These are phyloP conservation scores for Gasterosteus aculeatus DNA, from an alignment of 2,113 vertebrate genomes.

Conservation along the genomic window DNA sequence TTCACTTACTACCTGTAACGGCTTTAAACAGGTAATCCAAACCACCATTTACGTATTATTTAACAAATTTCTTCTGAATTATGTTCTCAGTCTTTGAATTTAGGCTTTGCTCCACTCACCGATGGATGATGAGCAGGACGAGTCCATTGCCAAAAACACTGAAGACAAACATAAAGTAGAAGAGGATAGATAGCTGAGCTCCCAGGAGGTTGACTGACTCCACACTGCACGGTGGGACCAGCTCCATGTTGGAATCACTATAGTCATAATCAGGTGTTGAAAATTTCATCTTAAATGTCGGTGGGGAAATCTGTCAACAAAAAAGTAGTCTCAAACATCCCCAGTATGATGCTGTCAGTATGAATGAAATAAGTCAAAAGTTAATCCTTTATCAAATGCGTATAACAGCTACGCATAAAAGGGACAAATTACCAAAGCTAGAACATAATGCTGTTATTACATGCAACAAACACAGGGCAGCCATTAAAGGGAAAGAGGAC, in stretches of 20 bases:
- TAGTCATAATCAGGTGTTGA: neutral
- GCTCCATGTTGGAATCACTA: fast-evolving
- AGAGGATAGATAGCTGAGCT: slow-evolving; percentile 74
- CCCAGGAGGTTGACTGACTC: slow-evolving; percentile 51
- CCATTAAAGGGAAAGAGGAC: neutral
- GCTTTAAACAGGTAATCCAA: neutral
- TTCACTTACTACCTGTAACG: neutral
- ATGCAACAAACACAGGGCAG: neutral
- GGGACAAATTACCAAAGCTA: neutral
- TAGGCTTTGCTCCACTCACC: slow-evolving; percentile 53
- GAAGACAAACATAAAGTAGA: slow-evolving; percentile 80
- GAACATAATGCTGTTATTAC: neutral
- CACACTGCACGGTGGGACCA: slow-evolving; percentile 15
- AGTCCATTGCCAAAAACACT: slow-evolving; percentile 81
- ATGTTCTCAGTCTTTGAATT: neutral
- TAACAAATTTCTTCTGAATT: neutral
- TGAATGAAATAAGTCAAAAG: neutral
- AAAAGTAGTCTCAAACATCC: slow-evolving; percentile 10
- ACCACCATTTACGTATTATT: neutral
- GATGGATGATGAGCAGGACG: slow-evolving; percentile 82
- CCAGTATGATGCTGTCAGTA: neutral
- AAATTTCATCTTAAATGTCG: neutral
- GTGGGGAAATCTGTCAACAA: slow-evolving; percentile 21
- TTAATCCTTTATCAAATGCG: neutral
- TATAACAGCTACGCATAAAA: neutral